These are phyloP conservation scores for Salvelinus fontinalis DNA, from an alignment of 2,113 vertebrate species.

Conservation along the genomic window DNA sequence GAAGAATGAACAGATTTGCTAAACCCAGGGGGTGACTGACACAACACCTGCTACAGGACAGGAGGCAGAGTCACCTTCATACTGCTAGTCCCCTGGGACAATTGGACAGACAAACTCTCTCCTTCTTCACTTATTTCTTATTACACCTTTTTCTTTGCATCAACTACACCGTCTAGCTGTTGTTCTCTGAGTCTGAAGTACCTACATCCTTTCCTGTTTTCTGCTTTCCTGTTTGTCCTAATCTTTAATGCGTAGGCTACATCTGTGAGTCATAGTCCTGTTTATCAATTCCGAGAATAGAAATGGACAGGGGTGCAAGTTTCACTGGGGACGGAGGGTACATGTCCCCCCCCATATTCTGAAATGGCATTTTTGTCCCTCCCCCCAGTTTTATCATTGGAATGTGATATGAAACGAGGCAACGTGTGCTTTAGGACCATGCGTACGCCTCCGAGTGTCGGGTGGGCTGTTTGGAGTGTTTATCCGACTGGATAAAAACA, in stretches of 20 bases:
- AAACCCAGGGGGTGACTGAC: slow-evolving; percentile 29
- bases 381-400: no score
- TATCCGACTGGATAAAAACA: no score
- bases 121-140: neutral
- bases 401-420: no score
- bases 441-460: no score
- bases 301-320: neutral
- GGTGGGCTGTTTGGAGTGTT: no score
- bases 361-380: no score
- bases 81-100: slow-evolving; percentile 11
- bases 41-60: slow-evolving; percentile 31
- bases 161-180: neutral
- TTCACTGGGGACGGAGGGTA: no score
- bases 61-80: slow-evolving; percentile 44
- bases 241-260: neutral
- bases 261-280: neutral
- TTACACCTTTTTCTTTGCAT: neutral
- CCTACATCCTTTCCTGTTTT: neutral
- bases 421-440: no score
- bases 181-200: neutral
- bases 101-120: slow-evolving; percentile 2
- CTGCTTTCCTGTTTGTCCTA: neutral
- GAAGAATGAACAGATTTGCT: slow-evolving; percentile 40
- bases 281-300: slow-evolving; percentile 6
- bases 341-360: no score